These are phyloP conservation scores for Brachypodius melanocephalos DNA, from an alignment of 2,113 vertebrate species.

Conservation along the genomic window DNA sequence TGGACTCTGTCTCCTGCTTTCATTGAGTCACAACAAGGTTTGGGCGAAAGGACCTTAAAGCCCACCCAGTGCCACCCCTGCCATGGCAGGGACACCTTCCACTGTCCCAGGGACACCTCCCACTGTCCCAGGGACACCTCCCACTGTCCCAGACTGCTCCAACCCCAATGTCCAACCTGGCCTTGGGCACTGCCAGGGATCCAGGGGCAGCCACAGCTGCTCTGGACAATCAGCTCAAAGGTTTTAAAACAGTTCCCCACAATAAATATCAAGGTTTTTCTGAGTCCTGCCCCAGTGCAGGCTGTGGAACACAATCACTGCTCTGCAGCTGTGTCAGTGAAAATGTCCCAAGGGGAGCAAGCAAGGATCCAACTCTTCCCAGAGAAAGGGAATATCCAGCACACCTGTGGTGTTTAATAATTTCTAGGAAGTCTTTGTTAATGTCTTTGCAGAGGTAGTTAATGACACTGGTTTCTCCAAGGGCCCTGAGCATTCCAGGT, in stretches of 20 bases:
- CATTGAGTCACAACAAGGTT: accelerated
- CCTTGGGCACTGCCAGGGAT: neutral
- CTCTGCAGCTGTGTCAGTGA: neutral
- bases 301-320: accelerated
- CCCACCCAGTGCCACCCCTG: neutral
- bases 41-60: neutral
- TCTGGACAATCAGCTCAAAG: neutral
- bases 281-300: accelerated
- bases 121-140: neutral
- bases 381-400: neutral
- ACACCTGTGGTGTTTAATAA: neutral
- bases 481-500: neutral
- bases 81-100: neutral
- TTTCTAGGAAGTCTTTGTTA: neutral
- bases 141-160: neutral
- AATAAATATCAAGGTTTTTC: accelerated
- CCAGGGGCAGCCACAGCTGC: neutral
- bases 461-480: neutral
- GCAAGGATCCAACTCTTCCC: neutral
- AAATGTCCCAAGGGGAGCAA: neutral
- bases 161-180: neutral
- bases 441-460: neutral
- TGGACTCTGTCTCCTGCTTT: neutral
- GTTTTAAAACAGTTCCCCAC: neutral
- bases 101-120: neutral